Percentiles rank a stretch among this genome's conserved stretches.
phyloP scores from a whole-genome alignment of 2,797 vertebrate genomes.

The Spinibarbus caldwelli region DNA sequence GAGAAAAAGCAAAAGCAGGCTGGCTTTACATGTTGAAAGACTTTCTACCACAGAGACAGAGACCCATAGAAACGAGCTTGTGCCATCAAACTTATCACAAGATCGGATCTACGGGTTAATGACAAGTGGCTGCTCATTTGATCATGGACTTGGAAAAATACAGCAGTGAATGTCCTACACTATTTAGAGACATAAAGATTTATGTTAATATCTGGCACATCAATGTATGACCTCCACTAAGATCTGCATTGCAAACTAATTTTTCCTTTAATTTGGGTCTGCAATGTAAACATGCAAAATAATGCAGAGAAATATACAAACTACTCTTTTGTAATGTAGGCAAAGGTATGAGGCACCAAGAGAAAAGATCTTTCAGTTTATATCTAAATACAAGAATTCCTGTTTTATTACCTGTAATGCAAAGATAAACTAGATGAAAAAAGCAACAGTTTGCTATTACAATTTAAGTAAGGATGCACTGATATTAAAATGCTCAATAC shows the following conservation, averaged over 20 bases:
- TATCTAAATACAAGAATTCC: neutral
- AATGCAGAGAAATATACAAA: neutral
- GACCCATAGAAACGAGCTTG: slow-evolving; percentile 99
- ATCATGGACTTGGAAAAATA: slow-evolving; percentile 11
- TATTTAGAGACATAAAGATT: neutral
- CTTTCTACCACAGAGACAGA: slow-evolving; percentile 90
- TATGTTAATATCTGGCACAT: neutral
- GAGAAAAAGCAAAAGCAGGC: neutral
- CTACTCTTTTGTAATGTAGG: neutral
- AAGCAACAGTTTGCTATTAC: neutral
- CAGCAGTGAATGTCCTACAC: neutral
- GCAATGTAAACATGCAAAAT: neutral
- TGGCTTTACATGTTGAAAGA: slow-evolving; percentile 24
- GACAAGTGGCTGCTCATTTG: slow-evolving; percentile 84
- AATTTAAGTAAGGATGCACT: neutral
- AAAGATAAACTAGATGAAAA: neutral
- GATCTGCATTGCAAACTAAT: neutral
- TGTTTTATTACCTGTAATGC: neutral
- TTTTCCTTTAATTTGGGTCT: neutral
- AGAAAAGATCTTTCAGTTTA: neutral
- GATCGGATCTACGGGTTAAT: slow-evolving; percentile 99
- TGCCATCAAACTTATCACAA: slow-evolving; percentile 93
- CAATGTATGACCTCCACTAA: neutral
- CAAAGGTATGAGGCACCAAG: neutral
- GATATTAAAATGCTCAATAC: neutral